Evolutionary conservation across 1,140 invertebrate genomes (phyloP).

Genomic region (Anthonomus grandis): DNA sequence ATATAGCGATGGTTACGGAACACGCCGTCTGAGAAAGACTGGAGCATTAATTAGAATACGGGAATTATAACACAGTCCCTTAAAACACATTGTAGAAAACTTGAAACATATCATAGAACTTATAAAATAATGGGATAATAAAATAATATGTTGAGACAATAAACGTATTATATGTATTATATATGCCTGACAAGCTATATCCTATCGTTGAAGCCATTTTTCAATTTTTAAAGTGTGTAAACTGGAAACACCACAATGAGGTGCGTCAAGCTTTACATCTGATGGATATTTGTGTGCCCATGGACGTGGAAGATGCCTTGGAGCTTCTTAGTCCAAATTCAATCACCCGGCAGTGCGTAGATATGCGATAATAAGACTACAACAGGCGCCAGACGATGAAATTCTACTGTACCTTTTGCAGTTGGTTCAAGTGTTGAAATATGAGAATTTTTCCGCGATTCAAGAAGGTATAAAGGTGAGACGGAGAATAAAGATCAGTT

Average conservation of each 20-base stretch:
- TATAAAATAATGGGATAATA: no score
- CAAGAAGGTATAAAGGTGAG: constrained; percentile 59
- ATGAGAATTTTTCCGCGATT: constrained; percentile 85
- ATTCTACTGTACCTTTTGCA: constrained; percentile 92
- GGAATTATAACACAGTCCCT: no score
- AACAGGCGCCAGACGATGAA: constrained; percentile 91
- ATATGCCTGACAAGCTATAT: no score
- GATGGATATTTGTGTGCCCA: constrained; percentile 87
- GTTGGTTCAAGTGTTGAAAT: constrained; percentile 95
- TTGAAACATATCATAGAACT: no score
- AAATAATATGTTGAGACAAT: no score
- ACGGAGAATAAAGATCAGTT: no score
- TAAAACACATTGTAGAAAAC: no score
- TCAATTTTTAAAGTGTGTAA: constrained; percentile 98
- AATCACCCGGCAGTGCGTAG: constrained; percentile 84
- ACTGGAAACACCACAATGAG: constrained; percentile 84
- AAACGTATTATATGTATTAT: no score
- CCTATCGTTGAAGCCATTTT: no score
- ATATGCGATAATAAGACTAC: constrained; percentile 90
- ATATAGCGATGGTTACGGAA: no score
- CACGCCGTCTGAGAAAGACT: no score
- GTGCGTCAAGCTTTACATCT: constrained; percentile 88
- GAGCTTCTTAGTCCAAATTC: constrained; percentile 92
- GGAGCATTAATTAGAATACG: no score
- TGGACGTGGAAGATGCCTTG: constrained; percentile 92